Conservation (phyloP, 37 sponge, comb jelly and placozoan genomes). For the Hormiphora californensis region DNA sequence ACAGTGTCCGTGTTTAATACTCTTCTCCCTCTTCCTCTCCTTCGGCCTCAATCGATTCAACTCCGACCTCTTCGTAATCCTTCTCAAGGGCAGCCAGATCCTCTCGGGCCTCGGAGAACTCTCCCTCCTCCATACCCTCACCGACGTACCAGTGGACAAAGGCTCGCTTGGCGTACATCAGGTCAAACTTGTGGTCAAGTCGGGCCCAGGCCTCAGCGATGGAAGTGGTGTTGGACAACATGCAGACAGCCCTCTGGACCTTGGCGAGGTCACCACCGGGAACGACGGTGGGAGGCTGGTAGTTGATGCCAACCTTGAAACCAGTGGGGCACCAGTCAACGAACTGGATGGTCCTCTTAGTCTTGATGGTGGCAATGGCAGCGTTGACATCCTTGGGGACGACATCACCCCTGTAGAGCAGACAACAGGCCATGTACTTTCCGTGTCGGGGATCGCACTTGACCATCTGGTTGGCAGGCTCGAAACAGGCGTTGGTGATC, state of each 20-base stretch:
- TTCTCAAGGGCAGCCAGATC: conserved; percentile 92
- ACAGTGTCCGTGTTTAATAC: conserved; percentile 54
- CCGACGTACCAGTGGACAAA: conserved; percentile 97
- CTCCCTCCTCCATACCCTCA: conserved; percentile 98
- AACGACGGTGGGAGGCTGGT: conserved; percentile 56
- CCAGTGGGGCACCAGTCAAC: conserved; percentile 94
- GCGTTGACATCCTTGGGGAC: conserved; percentile 94
- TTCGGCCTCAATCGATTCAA: conserved; percentile 69
- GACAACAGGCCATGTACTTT: conserved; percentile 58
- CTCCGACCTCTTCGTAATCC: conserved; percentile 90
- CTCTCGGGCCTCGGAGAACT: conserved; percentile 93
- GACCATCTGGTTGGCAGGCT: conserved; percentile 58
- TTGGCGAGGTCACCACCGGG: conserved; percentile 56
- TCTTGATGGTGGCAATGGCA: conserved; percentile 77
- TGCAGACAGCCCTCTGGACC: conserved; percentile 56
- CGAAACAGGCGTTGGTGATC: conserved; percentile 56
- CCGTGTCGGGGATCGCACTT: conserved; percentile 58
- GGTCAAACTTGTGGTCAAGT: conserved; percentile 83
- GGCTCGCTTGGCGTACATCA: conserved; percentile 94
- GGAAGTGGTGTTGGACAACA: conserved; percentile 57
- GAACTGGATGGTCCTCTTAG: conserved; percentile 58
- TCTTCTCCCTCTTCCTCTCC: conserved; percentile 70
- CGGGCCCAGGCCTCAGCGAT: conserved; percentile 58
- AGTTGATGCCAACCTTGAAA: conserved; percentile 77
- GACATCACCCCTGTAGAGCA: conserved; percentile 55